Conservation (phyloP, 2,113 vertebrate genomes). For the Trogon melanurus region DNA sequence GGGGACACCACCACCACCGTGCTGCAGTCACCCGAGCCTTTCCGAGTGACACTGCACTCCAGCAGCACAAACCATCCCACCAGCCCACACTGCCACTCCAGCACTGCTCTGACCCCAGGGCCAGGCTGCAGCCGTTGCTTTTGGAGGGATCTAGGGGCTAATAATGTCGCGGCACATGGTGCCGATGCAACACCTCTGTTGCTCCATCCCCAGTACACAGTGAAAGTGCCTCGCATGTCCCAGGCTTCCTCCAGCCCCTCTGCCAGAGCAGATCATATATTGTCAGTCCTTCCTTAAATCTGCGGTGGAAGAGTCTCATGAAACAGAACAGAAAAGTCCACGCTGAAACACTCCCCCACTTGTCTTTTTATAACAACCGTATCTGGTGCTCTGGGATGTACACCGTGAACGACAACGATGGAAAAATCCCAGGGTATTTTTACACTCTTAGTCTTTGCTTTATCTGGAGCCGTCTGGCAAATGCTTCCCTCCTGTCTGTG, state of each 20-base stretch:
- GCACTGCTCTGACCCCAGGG: neutral
- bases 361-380: conserved; percentile 71
- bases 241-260: conserved; percentile 1
- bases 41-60: neutral
- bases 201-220: neutral
- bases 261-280: conserved; percentile 5
- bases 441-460: conserved; percentile 60
- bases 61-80: neutral
- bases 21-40: neutral
- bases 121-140: neutral
- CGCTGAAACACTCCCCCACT: conserved; percentile 66
- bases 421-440: conserved; percentile 73
- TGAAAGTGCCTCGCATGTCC: neutral
- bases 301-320: conserved; percentile 35
- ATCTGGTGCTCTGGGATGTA: conserved; percentile 62
- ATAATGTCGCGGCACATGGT: neutral
- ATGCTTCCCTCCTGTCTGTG: conserved; percentile 62
- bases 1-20: rapidly evolving
- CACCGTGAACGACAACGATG: conserved; percentile 29
- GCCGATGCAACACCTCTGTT: neutral
- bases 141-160: neutral
- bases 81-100: neutral
- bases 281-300: conserved; percentile 36
- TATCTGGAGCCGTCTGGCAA: conserved; percentile 63
- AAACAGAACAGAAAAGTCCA: conserved; percentile 67